phyloP scores from a whole-genome alignment of 2,888 invertebrate genomes.

The Elmis aenea region DNA sequence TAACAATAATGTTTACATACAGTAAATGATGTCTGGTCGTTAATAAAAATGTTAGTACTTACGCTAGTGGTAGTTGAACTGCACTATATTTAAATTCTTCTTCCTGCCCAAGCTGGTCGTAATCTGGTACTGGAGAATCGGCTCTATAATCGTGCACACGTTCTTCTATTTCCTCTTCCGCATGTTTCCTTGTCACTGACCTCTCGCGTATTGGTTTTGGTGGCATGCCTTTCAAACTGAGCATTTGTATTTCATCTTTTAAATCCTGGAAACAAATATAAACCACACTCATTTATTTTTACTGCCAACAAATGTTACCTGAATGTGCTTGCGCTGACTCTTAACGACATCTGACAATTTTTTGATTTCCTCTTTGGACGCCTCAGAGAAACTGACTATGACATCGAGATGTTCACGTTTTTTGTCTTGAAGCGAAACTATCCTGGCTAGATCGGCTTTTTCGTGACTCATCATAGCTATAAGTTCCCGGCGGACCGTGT shows the following conservation, averaged over 20 bases:
- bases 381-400: slow-evolving; percentile 33
- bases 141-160: not conserved
- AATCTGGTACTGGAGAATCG: no score
- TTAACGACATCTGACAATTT: slow-evolving; percentile 42
- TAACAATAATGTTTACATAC: no score
- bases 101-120: no score
- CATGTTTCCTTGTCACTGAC: slow-evolving; percentile 2
- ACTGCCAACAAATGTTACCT: slow-evolving; percentile 23
- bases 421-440: slow-evolving; percentile 42
- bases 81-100: no score
- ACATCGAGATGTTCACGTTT: slow-evolving; percentile 33
- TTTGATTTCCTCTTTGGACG: slow-evolving; percentile 41
- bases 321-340: slow-evolving; percentile 43
- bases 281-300: no score
- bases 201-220: slow-evolving; percentile 10
- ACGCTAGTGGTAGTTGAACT: no score
- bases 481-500: slow-evolving; percentile 54
- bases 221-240: slow-evolving; percentile 38
- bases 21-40: no score
- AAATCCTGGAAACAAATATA: slow-evolving; percentile 19
- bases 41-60: no score
- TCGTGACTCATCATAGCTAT: slow-evolving; percentile 53
- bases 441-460: slow-evolving; percentile 46
- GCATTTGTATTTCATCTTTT: slow-evolving; percentile 33
- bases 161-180: slow-evolving; percentile 18